Evolutionary conservation across 1,140 invertebrate species (phyloP), one percentile per base, ranked within the genome.

Genomic region (Pomacea maculata): DNA sequence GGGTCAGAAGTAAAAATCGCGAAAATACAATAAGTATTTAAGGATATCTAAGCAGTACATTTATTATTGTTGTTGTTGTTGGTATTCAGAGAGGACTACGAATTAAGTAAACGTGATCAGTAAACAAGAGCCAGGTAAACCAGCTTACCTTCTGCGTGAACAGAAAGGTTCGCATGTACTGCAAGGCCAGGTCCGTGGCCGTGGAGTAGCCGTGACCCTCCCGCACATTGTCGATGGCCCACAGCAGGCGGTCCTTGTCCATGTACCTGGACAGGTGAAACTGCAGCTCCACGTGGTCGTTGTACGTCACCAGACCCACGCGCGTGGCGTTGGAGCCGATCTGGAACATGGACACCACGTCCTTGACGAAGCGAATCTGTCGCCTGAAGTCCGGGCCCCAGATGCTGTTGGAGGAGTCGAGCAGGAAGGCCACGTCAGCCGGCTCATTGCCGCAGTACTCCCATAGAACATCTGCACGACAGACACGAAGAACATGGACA

Each of bases 401-500:
- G 80, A 90, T 87, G 79, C 87, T 88, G 81, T 87, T 87, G 11
- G 88, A 89, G 8, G 85, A 83, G 75, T 90, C 89, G 25, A 90
- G 77, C 7, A 90, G 25, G 83, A 90, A 90, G 25, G 87, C 84
- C 55, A 90, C 85, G 75, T 90, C 89, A 0, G 89, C 87, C 12
- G 89, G 88, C 63, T 86, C 87, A 81, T 86, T 86, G 21, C 86
- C 86, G 64, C 89, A 90, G 70, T 83, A 88, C 67, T 87, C 71
- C 71, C 75, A 70, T 17, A 52, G 10, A 0, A 61, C 57, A 17
- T 61, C 57, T 61, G 57, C 11, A 61, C 57, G 15, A 0, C 4
- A 61, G 57, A 61, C 11, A 61, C 57, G 8, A 17, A 61, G 11
- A 61, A 17, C 57, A 17, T 61, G 57, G 15, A 2, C 57, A 6